phyloP scores from a whole-genome alignment of 2,113 vertebrate species.

The Turnix velox region DNA sequence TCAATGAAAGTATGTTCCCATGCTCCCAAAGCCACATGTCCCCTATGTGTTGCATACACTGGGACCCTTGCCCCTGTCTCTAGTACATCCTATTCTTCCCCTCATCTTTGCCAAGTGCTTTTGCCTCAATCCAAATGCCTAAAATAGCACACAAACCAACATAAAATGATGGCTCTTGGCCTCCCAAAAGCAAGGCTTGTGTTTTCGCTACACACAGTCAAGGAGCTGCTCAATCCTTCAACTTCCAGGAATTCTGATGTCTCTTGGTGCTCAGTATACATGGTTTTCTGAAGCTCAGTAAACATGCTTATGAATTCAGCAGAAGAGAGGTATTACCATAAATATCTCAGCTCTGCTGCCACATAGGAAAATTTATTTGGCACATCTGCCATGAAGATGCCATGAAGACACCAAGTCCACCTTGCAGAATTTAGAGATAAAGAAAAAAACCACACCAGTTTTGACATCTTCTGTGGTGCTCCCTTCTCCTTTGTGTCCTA shows the following conservation, averaged over 20 bases:
- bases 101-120: background rate
- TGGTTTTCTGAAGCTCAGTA: background rate
- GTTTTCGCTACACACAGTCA: rapidly evolving
- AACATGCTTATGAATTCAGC: background rate
- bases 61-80: background rate
- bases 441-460: background rate
- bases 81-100: background rate
- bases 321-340: background rate
- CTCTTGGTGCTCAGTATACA: background rate
- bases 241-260: background rate
- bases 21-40: background rate
- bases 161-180: background rate
- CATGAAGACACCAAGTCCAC: background rate
- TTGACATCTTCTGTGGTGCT: background rate
- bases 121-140: background rate
- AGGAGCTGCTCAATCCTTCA: background rate
- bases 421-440: background rate
- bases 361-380: background rate
- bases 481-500: background rate
- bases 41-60: rapidly evolving
- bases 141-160: background rate
- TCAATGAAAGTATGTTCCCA: background rate
- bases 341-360: background rate
- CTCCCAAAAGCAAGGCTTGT: background rate
- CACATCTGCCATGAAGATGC: background rate